These are phyloP conservation scores for Scytalopus superciliaris DNA, from an alignment of 2,113 vertebrate genomes.

Conservation along the genomic window DNA sequence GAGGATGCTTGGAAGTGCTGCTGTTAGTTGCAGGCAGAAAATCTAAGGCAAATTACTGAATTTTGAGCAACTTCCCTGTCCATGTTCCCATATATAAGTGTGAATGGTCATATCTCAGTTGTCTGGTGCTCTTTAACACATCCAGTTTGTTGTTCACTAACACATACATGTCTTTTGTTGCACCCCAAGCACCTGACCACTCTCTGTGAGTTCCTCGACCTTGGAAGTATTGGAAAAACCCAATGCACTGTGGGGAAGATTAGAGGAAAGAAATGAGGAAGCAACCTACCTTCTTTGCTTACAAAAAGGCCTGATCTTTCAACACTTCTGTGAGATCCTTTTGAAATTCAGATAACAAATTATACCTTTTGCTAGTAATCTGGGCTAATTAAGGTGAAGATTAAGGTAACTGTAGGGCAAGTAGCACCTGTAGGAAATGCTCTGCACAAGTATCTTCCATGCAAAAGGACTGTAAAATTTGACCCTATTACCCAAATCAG, in stretches of 20 bases:
- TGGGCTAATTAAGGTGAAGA: neutral
- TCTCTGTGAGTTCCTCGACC: neutral
- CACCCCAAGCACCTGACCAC: neutral
- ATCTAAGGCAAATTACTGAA: neutral
- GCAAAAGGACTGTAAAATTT: neutral
- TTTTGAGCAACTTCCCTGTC: neutral
- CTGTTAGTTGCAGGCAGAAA: neutral
- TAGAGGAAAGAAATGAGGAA: rapidly evolving
- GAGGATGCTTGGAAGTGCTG: neutral
- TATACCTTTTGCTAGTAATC: neutral
- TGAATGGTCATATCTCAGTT: neutral
- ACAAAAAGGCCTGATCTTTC: neutral
- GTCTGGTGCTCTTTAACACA: rapidly evolving
- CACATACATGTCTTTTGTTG: neutral
- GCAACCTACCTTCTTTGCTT: neutral
- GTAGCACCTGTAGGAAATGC: neutral
- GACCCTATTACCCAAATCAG: neutral
- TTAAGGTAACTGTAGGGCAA: neutral
- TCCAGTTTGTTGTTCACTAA: neutral
- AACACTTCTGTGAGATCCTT: neutral
- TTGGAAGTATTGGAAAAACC: neutral
- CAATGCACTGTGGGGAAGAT: neutral
- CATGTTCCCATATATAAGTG: rapidly evolving
- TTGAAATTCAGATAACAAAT: neutral
- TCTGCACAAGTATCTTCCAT: neutral